Base-by-base conservation (phyloP, 2,888 invertebrate species). In the Phymatocera aterrima region DNA sequence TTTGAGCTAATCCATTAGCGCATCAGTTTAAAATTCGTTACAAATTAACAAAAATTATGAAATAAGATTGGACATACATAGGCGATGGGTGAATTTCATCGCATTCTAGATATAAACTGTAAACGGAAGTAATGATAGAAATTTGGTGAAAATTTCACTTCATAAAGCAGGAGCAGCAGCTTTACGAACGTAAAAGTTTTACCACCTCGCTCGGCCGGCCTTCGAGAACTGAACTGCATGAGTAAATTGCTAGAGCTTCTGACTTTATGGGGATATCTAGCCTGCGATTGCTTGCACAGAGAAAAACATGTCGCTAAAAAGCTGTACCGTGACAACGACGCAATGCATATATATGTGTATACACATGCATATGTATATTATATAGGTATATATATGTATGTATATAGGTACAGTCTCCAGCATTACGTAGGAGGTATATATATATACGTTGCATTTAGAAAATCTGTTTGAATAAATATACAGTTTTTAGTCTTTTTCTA, bases 231-330 rank as follows among this genome's bases (percentile, higher is more conserved):
- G n/a, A 64, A 40, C 34, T 40, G 21, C 24, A 40, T 21, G 37
- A 64, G 37, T 64, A 57, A 57, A 57, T 57, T 57, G 57, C 57
- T 28, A 57, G 61, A 64, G 34, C 34, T 64, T 37, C 21, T 18
- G 37, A 64, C n/a, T 64, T 37, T 37, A 64, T 3, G 61, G 61
- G 61, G 1, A 37, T 8, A 31, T 34, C n/a, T n/a, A 37, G 37
- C 61, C 10, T 37, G 61, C 57, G 57, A 37, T 64, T 64, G 61
- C 61, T 64, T 64, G 61, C 24, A 64, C 31, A 28, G 72, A 72
- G 48, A 72, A 72, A 72, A 72, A 72, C 72, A 72, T 48, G 51
- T 51, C 72, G 48, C 72, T 72, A 72, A 72, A 72, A 72, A 48
- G 51, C 51, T 51, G 51, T 51, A 34, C 48, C 48, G n/a, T 51